These are phyloP conservation scores for Neostethus bicornis DNA, from an alignment of 2,797 vertebrate species.

Conservation along the genomic window DNA sequence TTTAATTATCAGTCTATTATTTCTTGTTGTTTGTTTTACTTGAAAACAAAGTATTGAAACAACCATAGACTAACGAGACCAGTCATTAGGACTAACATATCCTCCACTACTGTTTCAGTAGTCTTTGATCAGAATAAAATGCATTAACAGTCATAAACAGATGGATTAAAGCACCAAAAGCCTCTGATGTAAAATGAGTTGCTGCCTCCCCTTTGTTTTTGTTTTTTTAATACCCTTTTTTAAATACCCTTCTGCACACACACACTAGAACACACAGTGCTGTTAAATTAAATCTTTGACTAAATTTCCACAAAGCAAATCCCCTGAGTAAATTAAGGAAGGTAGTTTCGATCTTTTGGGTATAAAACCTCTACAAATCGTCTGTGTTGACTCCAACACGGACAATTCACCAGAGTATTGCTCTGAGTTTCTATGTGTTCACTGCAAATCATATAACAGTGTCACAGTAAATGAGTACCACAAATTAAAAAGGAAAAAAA, in stretches of 20 bases:
- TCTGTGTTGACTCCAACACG: neutral
- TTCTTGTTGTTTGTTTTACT: conserved; percentile 21
- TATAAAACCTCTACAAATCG: neutral
- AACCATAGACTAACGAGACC: conserved; percentile 13
- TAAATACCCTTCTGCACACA: neutral
- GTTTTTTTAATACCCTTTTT: neutral
- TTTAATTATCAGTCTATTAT: conserved; percentile 36
- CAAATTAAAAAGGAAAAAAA: no score
- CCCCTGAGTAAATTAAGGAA: neutral
- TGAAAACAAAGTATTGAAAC: conserved; percentile 27
- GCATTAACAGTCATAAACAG: conserved; percentile 13
- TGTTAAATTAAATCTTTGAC: neutral
- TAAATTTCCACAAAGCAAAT: conserved; percentile 3
- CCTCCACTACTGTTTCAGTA: neutral
- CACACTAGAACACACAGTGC: neutral
- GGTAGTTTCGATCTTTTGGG: neutral
- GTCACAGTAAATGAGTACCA: no score
- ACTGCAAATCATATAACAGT: no score
- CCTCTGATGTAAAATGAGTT: neutral
- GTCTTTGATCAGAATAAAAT: conserved; percentile 8
- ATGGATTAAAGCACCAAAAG: conserved; percentile 12
- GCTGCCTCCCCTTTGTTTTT: neutral
- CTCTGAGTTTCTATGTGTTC: no score
- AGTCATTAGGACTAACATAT: conserved; percentile 1
- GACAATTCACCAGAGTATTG: neutral